Conservation (phyloP, 2,113 vertebrate species). For the Cygnus buccinator region DNA sequence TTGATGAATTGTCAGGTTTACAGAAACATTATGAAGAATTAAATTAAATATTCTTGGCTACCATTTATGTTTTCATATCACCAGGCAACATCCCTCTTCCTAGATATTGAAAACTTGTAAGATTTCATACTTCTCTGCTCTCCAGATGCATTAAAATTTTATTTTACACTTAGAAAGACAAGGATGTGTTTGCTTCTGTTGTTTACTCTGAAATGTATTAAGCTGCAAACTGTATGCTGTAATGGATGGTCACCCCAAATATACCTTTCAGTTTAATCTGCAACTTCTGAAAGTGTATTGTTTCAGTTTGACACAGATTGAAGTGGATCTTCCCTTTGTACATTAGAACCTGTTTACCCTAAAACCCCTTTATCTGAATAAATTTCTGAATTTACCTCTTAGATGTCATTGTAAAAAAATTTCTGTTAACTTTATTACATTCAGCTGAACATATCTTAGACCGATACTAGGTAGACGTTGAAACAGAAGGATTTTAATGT, state of each 20-base stretch:
- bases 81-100: background rate
- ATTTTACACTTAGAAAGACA: background rate
- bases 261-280: background rate
- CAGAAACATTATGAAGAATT: background rate
- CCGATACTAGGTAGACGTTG: background rate
- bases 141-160: background rate
- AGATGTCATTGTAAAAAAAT: background rate
- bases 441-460: background rate
- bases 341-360: background rate
- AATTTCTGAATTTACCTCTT: background rate
- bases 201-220: slow-evolving; percentile 3
- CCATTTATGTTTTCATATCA: background rate
- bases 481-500: background rate
- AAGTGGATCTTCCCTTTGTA: background rate
- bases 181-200: background rate
- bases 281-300: background rate
- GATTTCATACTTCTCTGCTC: background rate
- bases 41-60: background rate
- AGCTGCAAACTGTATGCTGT: background rate
- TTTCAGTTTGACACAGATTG: background rate
- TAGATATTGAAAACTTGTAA: background rate
- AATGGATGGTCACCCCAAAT: background rate
- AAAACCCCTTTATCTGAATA: background rate
- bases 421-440: background rate
- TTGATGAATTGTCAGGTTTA: background rate